phyloP scores from a whole-genome alignment of 2,797 vertebrate genomes.

The Trachurus trachurus region DNA sequence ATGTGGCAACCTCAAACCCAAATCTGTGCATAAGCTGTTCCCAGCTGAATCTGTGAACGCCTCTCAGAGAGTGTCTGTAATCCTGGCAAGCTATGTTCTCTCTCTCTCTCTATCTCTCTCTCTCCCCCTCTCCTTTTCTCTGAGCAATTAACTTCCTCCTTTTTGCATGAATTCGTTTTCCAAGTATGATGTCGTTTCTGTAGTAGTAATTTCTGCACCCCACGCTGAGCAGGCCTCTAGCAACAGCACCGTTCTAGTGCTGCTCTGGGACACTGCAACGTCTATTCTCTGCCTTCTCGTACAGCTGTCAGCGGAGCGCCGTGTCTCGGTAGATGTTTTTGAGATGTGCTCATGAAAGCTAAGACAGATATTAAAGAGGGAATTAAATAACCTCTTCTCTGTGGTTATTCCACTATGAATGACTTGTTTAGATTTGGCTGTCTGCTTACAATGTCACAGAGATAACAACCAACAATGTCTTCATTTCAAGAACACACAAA shows the following conservation, averaged over 20 bases:
- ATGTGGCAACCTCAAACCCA: constrained; percentile 30
- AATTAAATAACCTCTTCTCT: constrained; percentile 57
- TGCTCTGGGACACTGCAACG: constrained; percentile 46
- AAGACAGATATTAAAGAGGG: constrained; percentile 65
- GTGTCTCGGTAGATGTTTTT: constrained; percentile 37
- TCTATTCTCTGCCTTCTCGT: constrained; percentile 41
- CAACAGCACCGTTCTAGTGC: constrained; percentile 39
- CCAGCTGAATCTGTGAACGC: constrained; percentile 18
- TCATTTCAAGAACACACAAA: constrained; percentile 34
- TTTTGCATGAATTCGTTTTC: constrained; percentile 49
- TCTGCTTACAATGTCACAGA: constrained; percentile 38
- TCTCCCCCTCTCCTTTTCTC: background rate
- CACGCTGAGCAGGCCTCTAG: constrained; percentile 55
- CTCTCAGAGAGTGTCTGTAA: constrained; percentile 24
- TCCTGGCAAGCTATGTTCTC: constrained; percentile 23
- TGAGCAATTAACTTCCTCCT: constrained; percentile 36
- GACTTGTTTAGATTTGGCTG: constrained; percentile 50
- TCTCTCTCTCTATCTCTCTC: background rate
- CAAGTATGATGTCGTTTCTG: constrained; percentile 39
- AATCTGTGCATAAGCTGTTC: constrained; percentile 45
- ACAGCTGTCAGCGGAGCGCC: constrained; percentile 38
- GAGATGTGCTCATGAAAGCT: constrained; percentile 51
- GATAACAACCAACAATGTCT: constrained; percentile 32
- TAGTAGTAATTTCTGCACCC: constrained; percentile 40
- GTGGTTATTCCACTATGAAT: constrained; percentile 35